Evolutionary conservation across 1,140 invertebrate species (phyloP), one percentile per base, ranked within the genome.

Genomic region (Drosophila hydei): DNA sequence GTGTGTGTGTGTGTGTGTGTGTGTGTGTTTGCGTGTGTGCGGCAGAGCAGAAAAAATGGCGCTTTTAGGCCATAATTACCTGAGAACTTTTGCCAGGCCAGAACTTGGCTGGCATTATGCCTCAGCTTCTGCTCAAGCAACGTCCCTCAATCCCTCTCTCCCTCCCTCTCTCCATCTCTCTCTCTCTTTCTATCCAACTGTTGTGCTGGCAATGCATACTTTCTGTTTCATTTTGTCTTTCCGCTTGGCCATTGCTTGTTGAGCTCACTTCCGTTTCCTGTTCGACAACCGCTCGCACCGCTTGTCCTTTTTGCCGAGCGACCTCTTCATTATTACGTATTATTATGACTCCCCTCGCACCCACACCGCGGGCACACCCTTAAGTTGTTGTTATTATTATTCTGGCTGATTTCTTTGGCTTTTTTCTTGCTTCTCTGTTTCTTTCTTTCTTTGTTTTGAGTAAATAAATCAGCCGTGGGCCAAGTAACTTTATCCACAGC

Each of bases 11-110:
- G 40, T 43, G 16, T 36, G 25, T 43, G 42, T 55, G 48, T 18
- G 27, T 38, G n/a, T 19, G 52, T 62, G 30, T 58, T 51, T 56
- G 58, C 36, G 70, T 62, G 33, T 42, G 54, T 69, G 56, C 50
- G 45, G 19, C 65, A 52, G 38, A 45, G 45, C 50, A 56, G 27
- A 72, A 75, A 87, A 87, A 87, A 87, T 85, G 78, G 74, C 81
- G 81, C 83, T 87, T 81, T 87, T 88, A 81, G 81, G 73, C 78
- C 78, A 87, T 87, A 87, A 88, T 87, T 87, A 87, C 83, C 83
- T 87, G 83, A 81, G 78, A 88, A 87, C 75, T 87, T 87, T 88
- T 52, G 62, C 79, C 43, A 55, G 54, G 59, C 43, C 56, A 56
- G 30, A 69, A 45, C 18, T 61, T 42, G 56, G 55, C 36, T 7